Base-by-base conservation (phyloP, 2,113 vertebrate genomes). In the Ceyx melanurus region DNA sequence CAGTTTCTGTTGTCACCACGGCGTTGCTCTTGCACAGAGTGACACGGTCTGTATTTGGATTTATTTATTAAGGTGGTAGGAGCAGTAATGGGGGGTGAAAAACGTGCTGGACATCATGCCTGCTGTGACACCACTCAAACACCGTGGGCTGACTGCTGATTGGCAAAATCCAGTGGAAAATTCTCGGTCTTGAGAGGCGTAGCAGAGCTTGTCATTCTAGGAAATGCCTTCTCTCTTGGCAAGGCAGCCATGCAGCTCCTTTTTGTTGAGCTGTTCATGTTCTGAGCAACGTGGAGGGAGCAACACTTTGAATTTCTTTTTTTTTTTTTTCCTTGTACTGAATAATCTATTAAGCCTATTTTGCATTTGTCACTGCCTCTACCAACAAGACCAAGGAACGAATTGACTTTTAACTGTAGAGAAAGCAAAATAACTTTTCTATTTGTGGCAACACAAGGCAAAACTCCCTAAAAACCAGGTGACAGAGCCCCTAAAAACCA, bases 1-100 rank as follows among this genome's bases (percentile, higher is more conserved):
- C 86, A 79, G 17, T 84, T 92, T 85, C 71, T 93, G 81, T 93
- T 81, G 60, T 89, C 43, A 48, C 56, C 75, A 88, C 42, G 23
- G 76, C 91, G 93, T 95, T 96, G 89, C 89, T 95, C 79, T 95
- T 89, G 83, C 17, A 33, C 89, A 90, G 61, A 48, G 53, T 86
- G 53, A 86, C 58, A 16, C 45, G 64, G 20, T 77, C 13, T 90
- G 5, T 70, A 13, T 25, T 28, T 62, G 35, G 33, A 6, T 33
- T 7, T 21, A 3, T 7, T 74, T 92, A 82, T 50, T 81, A 78
- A 88, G 21, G 53, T 83, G 51, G 31, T 21, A 74, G 68, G 29
- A 82, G 7, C 56, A 72, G 53, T 78, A 86, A 72, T 19, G 57
- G 85, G 35, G 33, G 29, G 33, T 71, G 42, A 65, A 70, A 88